Conservation (phyloP, 2,888 invertebrate genomes). For the Heteropelma amictum region DNA sequence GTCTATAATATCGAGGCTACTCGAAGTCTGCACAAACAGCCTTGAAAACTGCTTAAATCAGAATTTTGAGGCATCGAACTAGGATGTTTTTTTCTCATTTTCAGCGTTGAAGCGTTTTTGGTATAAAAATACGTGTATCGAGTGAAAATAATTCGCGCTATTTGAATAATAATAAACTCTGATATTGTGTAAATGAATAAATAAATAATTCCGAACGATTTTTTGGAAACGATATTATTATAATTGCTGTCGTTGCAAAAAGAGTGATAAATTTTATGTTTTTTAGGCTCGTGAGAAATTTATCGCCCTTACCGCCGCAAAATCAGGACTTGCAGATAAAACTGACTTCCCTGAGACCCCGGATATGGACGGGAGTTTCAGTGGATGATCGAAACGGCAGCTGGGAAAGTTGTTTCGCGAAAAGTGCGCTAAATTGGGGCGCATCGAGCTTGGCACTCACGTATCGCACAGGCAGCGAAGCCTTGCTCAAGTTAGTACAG, state of each 20-base stretch:
- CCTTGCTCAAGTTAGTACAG: constrained; percentile 80
- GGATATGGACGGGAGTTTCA: constrained; percentile 86
- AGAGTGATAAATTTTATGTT: background rate
- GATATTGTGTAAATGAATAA: too few species aligned
- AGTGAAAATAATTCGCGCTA: too few species aligned
- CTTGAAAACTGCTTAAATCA: too few species aligned
- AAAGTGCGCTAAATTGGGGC: constrained; percentile 84
- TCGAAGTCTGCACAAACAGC: too few species aligned
- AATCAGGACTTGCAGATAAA: constrained; percentile 83
- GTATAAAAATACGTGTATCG: too few species aligned
- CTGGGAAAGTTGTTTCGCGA: constrained; percentile 57
- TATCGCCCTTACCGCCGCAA: constrained; percentile 65
- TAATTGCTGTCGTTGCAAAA: background rate
- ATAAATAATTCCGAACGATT: background rate
- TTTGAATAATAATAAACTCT: too few species aligned
- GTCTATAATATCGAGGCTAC: too few species aligned
- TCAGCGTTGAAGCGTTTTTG: too few species aligned
- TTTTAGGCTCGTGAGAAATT: constrained; percentile 66
- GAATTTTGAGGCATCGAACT: too few species aligned
- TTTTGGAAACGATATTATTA: background rate
- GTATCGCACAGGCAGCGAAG: constrained; percentile 81
- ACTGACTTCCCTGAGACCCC: constrained; percentile 84
- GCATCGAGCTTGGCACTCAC: constrained; percentile 81
- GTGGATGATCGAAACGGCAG: constrained; percentile 70
- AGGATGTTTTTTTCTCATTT: too few species aligned